Percentiles rank a stretch among this genome's conserved stretches.
phyloP scores from a whole-genome alignment of 2,888 invertebrate genomes.

The Cylindroiulus punctatus region DNA sequence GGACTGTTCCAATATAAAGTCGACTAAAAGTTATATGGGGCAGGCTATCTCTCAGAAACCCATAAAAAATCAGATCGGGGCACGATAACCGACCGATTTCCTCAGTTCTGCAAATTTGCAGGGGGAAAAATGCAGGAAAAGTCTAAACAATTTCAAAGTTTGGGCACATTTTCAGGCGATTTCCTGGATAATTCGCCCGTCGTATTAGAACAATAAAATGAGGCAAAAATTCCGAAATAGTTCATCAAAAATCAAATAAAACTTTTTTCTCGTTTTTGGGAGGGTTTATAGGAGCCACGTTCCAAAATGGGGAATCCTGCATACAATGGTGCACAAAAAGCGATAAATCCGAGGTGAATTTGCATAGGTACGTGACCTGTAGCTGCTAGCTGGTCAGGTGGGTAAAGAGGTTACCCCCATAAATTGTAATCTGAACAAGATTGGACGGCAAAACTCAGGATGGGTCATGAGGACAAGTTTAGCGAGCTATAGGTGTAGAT shows the following conservation, averaged over 20 bases:
- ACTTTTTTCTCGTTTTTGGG: neutral
- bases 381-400: conserved; percentile 27
- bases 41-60: neutral
- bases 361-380: conserved; percentile 38
- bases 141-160: neutral
- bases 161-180: neutral
- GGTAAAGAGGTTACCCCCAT: conserved; percentile 27
- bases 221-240: neutral
- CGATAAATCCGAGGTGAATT: neutral
- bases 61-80: neutral
- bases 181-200: neutral
- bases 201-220: conserved; percentile 22
- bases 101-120: neutral
- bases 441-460: neutral
- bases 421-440: neutral
- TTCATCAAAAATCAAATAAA: conserved; percentile 34
- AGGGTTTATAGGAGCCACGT: conserved; percentile 8
- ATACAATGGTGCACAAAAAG: conserved; percentile 25
- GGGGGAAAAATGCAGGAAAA: neutral
- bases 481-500: too few relatives aligned
- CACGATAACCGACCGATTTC: neutral
- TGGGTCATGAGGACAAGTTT: neutral
- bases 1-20: neutral
- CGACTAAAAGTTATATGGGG: neutral
- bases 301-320: conserved; percentile 26